Evolutionary conservation across 37 sponge, comb jelly and placozoan genomes (phyloP).

Genomic region (Crambe crambe): DNA sequence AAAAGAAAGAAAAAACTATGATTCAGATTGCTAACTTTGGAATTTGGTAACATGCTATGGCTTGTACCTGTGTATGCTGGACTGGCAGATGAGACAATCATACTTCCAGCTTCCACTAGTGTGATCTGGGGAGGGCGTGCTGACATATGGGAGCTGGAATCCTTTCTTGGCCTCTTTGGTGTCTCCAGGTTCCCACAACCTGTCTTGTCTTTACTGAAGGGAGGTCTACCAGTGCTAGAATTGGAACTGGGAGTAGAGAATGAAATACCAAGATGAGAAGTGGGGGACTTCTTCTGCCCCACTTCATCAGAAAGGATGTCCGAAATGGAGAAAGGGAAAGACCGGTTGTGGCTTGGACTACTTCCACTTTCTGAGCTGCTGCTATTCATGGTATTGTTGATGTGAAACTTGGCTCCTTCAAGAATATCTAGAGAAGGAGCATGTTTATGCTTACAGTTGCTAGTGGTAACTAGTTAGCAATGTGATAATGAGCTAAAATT

Average conservation of each 20-base stretch:
- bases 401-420: no score
- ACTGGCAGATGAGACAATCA: not conserved
- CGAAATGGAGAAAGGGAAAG: slow-evolving; percentile 39
- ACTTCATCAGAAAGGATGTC: slow-evolving; percentile 39
- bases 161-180: slow-evolving; percentile 8
- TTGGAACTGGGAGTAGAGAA: slow-evolving; percentile 6
- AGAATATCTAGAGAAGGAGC: no score
- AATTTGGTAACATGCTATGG: no score
- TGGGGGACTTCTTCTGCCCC: slow-evolving; percentile 16
- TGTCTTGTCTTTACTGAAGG: not conserved
- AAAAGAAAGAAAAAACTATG: not conserved
- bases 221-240: not conserved
- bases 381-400: not conserved
- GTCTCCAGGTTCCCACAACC: not conserved
- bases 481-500: not conserved
- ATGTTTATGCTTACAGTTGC: no score
- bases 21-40: not conserved
- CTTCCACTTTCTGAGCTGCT: slow-evolving; percentile 4
- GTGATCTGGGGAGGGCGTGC: slow-evolving; percentile 2
- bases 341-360: slow-evolving; percentile 12
- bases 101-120: not conserved
- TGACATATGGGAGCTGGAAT: not conserved
- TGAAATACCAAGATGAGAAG: not conserved
- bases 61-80: not conserved
- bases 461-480: not conserved